Base-by-base conservation (phyloP, 2,113 vertebrate genomes). In the Leucopsar rothschildi region DNA sequence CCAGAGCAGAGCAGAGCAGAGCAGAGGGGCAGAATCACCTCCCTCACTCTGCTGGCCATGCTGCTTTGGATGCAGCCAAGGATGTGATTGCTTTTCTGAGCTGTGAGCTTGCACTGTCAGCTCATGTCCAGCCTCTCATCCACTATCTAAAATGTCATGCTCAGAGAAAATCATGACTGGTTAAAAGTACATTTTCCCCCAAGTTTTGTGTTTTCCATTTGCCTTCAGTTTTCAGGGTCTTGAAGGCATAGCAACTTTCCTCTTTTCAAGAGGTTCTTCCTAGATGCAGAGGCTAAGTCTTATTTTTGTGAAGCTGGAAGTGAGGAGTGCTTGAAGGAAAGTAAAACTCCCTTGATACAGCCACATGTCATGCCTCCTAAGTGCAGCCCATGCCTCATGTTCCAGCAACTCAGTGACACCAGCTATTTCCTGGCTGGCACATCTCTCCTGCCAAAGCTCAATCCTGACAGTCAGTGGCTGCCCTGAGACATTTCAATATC, bases 21-120 rank as follows among this genome's bases (percentile, higher is more conserved):
- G 25, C 37, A 81, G 50, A 20, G 23, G 15, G 24, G 5, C 33
- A 82, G 24, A 68, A 68, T 18, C n/a, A 17, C 11, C 8, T 53
- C 33, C 13, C 24, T 52, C 20, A 29, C 8, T 13, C 45, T 75
- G 9, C 47, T 69, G 70, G 40, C 29, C 35, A 55, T 0, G 0
- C 11, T 76, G 29, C 13, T 88, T 59, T 82, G 40, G 39, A n/a
- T 52, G 9, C 60, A 89, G 28, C 39, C 52, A n/a, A 66, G 39
- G 28, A 79, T 11, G 35, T 3, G 3, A 25, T 16, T 66, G 19
- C 19, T 73, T 73, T 52, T 60, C 37, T 59, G 28, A 57, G 39
- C 29, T 45, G 15, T 52, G 29, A 82, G 28, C 16, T 15, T 49
- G 11, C 44, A 39, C 29, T 45, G 15, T 37, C 16, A 39, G 37